Conservation (phyloP, 1,140 invertebrate genomes). For the Lasioglossum baleicum region DNA sequence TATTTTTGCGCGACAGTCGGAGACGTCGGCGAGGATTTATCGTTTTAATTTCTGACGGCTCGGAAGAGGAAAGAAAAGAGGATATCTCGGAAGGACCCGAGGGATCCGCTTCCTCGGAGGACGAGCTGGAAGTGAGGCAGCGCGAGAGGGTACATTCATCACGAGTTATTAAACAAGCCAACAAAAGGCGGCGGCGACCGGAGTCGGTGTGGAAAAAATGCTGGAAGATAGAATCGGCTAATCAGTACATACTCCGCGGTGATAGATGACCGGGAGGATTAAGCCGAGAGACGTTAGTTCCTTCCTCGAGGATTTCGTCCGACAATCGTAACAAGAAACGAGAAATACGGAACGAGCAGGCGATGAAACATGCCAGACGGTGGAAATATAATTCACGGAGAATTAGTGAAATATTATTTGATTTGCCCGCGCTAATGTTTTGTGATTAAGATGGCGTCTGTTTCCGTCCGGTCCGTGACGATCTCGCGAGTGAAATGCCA, state of each 20-base stretch:
- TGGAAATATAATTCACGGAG: not conserved
- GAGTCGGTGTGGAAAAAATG: constrained; percentile 37
- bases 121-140: constrained; percentile 55
- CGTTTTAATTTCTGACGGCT: constrained; percentile 59
- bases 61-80: constrained; percentile 43
- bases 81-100: constrained; percentile 40
- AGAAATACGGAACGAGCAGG: not conserved
- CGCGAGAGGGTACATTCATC: constrained; percentile 74
- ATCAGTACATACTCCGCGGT: constrained; percentile 75
- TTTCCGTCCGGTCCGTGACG: not conserved
- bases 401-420: constrained; percentile 43
- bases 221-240: constrained; percentile 77
- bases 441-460: constrained; percentile 6
- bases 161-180: constrained; percentile 79
- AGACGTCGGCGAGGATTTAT: constrained; percentile 47
- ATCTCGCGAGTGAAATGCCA: not conserved
- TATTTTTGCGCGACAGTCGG: constrained; percentile 25
- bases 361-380: constrained; percentile 11
- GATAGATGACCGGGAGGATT: constrained; percentile 77
- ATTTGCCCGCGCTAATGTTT: constrained; percentile 3
- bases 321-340: constrained; percentile 5
- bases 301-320: constrained; percentile 41
- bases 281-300: constrained; percentile 55
- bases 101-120: constrained; percentile 45
- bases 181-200: constrained; percentile 72